Evolutionary conservation across 1,140 invertebrate genomes (phyloP).

Genomic region (Sesamia nonagrioides): DNA sequence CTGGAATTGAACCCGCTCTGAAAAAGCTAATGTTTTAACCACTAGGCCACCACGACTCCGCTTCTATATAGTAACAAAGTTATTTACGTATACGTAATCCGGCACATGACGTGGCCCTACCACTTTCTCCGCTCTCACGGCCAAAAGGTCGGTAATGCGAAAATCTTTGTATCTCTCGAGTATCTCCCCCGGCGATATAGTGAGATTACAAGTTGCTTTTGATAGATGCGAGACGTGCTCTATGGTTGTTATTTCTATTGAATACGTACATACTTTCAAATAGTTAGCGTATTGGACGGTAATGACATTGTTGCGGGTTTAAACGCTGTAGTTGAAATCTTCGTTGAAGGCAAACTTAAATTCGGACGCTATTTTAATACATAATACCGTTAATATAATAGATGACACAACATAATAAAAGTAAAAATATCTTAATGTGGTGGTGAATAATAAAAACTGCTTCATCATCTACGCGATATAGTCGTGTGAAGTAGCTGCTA

Average conservation of each 20-base stretch:
- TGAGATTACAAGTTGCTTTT: conserved; percentile 8
- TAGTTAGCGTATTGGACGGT: not conserved
- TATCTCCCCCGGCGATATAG: not conserved
- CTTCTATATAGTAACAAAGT: not conserved
- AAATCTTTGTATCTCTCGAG: conserved; percentile 42
- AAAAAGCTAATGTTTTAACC: too few species aligned
- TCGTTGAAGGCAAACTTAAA: not conserved
- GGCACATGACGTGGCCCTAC: conserved; percentile 43
- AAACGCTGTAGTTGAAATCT: not conserved
- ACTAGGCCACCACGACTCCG: not conserved
- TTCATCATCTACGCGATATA: not conserved
- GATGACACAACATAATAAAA: too few species aligned
- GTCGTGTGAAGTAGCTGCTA: not conserved
- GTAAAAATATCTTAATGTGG: not conserved
- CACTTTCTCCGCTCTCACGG: conserved; percentile 61
- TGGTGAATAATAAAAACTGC: too few species aligned
- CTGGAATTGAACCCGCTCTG: too few species aligned
- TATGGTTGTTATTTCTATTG: not conserved
- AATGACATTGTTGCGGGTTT: not conserved
- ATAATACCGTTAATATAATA: too few species aligned
- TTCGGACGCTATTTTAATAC: too few species aligned
- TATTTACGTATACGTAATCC: not conserved
- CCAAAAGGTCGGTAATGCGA: conserved; percentile 61
- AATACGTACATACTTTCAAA: not conserved
- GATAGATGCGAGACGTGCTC: not conserved